Conservation (phyloP, 2,113 vertebrate genomes). For the Daubentonia madagascariensis region DNA sequence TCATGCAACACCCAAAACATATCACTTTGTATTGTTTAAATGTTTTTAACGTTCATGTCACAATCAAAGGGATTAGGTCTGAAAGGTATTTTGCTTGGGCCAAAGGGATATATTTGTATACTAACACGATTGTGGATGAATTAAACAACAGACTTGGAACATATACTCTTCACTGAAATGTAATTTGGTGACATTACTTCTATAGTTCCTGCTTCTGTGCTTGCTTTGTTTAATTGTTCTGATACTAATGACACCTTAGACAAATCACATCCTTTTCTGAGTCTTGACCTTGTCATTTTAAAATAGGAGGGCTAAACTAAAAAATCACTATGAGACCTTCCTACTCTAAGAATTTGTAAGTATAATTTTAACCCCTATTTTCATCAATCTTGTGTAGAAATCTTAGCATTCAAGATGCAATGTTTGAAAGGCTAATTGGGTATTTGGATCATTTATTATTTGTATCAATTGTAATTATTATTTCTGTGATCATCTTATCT, state of each 20-base stretch:
- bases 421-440: background rate
- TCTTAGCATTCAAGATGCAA: background rate
- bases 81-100: constrained; percentile 1
- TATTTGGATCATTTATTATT: background rate
- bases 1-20: background rate
- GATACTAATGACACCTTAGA: background rate
- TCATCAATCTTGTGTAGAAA: background rate
- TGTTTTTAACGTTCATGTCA: background rate
- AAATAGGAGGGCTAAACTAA: background rate
- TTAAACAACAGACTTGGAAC: background rate
- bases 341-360: background rate
- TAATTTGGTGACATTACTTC: background rate
- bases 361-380: constrained; percentile 32
- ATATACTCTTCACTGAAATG: background rate
- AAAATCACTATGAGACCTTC: background rate
- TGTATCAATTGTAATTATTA: background rate
- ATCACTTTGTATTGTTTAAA: background rate
- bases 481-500: background rate
- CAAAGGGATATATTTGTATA: constrained; percentile 29
- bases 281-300: background rate
- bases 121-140: constrained; percentile 24
- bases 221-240: background rate
- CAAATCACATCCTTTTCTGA: background rate
- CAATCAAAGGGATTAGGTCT: constrained; percentile 10
- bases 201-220: background rate